Conservation (phyloP, 2,888 invertebrate genomes). For the Clitarchus hookeri region DNA sequence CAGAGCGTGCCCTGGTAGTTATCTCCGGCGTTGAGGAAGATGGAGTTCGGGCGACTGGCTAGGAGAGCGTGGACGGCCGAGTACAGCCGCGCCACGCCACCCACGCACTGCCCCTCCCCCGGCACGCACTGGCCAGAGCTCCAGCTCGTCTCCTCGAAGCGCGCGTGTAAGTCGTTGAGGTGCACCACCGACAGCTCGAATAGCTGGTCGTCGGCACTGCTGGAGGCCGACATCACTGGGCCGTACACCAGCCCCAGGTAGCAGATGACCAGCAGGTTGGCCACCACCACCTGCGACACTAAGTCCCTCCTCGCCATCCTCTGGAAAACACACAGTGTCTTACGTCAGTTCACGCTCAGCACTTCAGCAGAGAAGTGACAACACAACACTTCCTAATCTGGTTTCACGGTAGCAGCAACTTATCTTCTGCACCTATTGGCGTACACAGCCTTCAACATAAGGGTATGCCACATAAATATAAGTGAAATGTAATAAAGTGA, state of each 20-base stretch:
- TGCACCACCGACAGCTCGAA: slow-evolving; percentile 52
- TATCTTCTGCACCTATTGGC: too few relatives aligned
- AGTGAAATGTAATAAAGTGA: too few relatives aligned
- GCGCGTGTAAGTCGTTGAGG: slow-evolving; percentile 56
- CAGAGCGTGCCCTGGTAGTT: slow-evolving; percentile 86
- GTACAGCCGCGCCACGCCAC: slow-evolving; percentile 41
- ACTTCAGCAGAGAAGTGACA: too few relatives aligned
- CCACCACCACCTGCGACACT: not conserved
- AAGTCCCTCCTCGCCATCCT: too few relatives aligned
- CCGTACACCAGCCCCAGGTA: not conserved
- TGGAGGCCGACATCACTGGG: not conserved
- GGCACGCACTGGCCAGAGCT: slow-evolving; percentile 31
- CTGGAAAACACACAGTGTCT: too few relatives aligned
- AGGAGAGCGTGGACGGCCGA: slow-evolving; percentile 30
- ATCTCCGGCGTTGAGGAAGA: slow-evolving; percentile 82
- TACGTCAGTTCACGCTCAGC: too few relatives aligned
- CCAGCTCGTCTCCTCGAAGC: slow-evolving; percentile 47
- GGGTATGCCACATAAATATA: too few relatives aligned
- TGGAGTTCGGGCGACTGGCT: slow-evolving; percentile 53
- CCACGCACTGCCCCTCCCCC: slow-evolving; percentile 36
- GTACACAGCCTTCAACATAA: too few relatives aligned
- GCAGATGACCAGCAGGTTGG: not conserved
- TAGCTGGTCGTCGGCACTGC: not conserved
- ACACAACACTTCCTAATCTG: too few relatives aligned
- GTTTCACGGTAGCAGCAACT: too few relatives aligned